Conservation (phyloP, 2,888 invertebrate species). For the Acrocyrtus sp. region DNA sequence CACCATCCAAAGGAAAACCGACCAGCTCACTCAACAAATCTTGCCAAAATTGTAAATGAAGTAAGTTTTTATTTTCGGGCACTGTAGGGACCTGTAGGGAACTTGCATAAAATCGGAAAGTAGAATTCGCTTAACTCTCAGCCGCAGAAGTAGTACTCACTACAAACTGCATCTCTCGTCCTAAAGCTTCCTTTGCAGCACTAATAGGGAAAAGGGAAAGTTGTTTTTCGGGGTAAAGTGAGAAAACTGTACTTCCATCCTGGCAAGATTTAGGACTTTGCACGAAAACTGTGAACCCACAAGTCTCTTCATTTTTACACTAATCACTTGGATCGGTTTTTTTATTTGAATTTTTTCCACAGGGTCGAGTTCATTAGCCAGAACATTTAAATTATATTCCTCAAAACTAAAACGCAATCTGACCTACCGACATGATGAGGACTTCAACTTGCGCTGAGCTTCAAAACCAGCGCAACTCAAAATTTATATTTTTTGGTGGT, state of each 20-base stretch:
- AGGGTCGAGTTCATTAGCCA: slow-evolving; percentile 48
- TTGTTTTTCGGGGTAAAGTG: not conserved
- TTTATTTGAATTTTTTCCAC: slow-evolving; percentile 12
- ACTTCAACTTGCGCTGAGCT: slow-evolving; percentile 8
- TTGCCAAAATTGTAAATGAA: slow-evolving; percentile 57
- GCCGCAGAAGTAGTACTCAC: too few species aligned
- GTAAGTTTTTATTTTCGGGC: slow-evolving; percentile 48
- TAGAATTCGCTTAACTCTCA: too few species aligned
- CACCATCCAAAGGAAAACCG: slow-evolving; percentile 56
- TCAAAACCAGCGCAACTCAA: too few species aligned
- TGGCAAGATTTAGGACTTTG: slow-evolving; percentile 10
- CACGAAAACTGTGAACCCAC: slow-evolving; percentile 2
- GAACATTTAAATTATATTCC: slow-evolving; percentile 41
- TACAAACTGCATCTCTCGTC: too few species aligned
- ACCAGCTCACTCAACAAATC: slow-evolving; percentile 56
- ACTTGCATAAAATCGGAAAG: not conserved
- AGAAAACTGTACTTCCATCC: not conserved
- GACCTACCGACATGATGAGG: slow-evolving; percentile 51
- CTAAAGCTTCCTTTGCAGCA: not conserved
- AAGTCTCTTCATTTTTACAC: not conserved
- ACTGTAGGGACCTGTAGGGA: slow-evolving; percentile 35
- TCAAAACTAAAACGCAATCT: slow-evolving; percentile 22
- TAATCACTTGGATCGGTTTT: slow-evolving; percentile 5
- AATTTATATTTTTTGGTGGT: slow-evolving; percentile 2
- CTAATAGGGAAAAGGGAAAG: not conserved